These are phyloP conservation scores for Pseudanteris insignis DNA, from an alignment of 2,888 invertebrate genomes.

Conservation along the genomic window DNA sequence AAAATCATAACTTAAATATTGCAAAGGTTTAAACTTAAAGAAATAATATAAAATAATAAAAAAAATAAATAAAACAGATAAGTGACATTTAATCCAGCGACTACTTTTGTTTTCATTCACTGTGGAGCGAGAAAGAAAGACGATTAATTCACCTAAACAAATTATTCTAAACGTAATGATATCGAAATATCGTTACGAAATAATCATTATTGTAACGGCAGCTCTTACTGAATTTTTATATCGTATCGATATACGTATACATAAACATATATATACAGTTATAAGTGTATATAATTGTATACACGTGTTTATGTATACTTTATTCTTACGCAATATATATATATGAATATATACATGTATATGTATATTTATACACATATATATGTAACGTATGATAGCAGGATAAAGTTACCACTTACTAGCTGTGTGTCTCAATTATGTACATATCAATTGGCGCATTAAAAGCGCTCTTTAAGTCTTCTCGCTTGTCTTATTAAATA, in stretches of 20 bases:
- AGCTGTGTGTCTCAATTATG: constrained; percentile 48
- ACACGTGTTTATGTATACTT: constrained; percentile 35
- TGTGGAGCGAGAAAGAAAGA: constrained; percentile 37
- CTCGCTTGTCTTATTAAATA: constrained; percentile 27
- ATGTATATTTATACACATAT: constrained; percentile 29
- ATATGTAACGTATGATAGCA: constrained; percentile 36
- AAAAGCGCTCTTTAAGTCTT: constrained; percentile 38
- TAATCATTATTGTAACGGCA: constrained; percentile 50
- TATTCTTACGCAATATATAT: constrained; percentile 35
- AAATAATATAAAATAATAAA: too few species aligned
- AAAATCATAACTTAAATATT: too few species aligned
- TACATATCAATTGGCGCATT: constrained; percentile 41
- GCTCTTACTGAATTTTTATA: constrained; percentile 50
- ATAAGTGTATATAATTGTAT: constrained; percentile 6
- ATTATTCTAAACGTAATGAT: constrained; percentile 33
- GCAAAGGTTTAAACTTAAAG: too few species aligned
- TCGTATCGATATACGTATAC: constrained; percentile 19
- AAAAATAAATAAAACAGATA: too few species aligned
- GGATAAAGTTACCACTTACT: constrained; percentile 48
- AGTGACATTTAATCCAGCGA: too few species aligned
- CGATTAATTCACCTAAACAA: constrained; percentile 26
- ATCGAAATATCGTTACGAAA: constrained; percentile 24
- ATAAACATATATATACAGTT: constrained; percentile 23
- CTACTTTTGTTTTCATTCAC: neutral
- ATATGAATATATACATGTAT: constrained; percentile 15